Evolutionary conservation across 2,888 invertebrate species (phyloP).

Genomic region (Macrosiphum euphorbiae): DNA sequence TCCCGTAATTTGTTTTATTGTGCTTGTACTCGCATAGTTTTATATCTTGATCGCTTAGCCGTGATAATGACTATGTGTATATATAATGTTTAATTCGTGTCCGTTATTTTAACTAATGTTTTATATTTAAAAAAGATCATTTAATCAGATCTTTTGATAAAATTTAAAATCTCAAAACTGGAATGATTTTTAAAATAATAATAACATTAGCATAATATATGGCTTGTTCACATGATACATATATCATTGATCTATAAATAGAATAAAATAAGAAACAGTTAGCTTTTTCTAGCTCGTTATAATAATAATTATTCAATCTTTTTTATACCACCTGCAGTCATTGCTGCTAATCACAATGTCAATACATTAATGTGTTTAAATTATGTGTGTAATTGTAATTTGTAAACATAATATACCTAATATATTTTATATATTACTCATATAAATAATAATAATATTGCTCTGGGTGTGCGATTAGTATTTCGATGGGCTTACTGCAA

Average conservation of each 20-base stretch:
- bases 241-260: background rate
- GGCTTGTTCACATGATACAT: background rate
- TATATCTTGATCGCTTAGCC: background rate
- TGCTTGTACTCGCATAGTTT: background rate
- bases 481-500: background rate
- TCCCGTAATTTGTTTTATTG: background rate
- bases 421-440: background rate
- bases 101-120: background rate
- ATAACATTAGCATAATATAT: background rate
- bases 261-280: background rate
- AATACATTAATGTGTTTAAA: background rate
- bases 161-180: background rate
- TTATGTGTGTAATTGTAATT: background rate
- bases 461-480: background rate
- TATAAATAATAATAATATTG: background rate
- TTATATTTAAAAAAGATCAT: background rate
- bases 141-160: background rate
- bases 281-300: background rate
- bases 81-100: background rate
- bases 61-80: background rate
- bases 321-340: background rate
- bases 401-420: background rate
- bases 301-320: background rate
- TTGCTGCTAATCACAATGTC: background rate
- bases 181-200: background rate